Conservation (phyloP, 2,797 vertebrate genomes). For the Myripristis murdjan region DNA sequence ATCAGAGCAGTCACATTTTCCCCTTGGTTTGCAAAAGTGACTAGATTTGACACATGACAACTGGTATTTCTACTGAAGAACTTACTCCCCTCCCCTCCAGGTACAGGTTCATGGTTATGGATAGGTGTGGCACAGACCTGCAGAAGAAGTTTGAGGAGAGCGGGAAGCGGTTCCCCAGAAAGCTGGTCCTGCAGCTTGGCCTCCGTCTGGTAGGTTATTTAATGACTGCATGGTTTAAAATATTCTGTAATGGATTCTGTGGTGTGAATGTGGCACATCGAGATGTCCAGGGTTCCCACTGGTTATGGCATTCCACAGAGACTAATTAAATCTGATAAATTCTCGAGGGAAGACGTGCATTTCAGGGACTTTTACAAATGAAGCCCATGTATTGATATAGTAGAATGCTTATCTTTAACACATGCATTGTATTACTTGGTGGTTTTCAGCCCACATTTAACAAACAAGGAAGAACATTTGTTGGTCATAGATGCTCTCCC, state of each 20-base stretch:
- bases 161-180: conserved; percentile 89
- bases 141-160: conserved; percentile 94
- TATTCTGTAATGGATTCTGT: background rate
- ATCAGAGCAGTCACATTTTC: too few relatives aligned
- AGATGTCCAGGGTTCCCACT: too few relatives aligned
- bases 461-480: too few relatives aligned
- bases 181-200: conserved; percentile 94
- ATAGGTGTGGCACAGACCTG: conserved; percentile 94
- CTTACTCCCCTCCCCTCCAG: conserved; percentile 50
- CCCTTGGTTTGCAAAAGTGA: too few relatives aligned
- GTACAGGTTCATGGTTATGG: conserved; percentile 98
- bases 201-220: conserved; percentile 91
- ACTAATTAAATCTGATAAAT: too few relatives aligned
- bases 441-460: too few relatives aligned
- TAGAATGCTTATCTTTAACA: background rate
- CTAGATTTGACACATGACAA: background rate
- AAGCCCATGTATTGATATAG: too few relatives aligned
- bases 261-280: too few relatives aligned
- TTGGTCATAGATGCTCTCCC: background rate
- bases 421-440: too few relatives aligned
- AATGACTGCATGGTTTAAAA: background rate
- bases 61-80: background rate
- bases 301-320: too few relatives aligned
- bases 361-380: too few relatives aligned
- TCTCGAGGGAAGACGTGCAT: too few relatives aligned